These are phyloP conservation scores for Leucoma salicis DNA, from an alignment of 2,888 invertebrate genomes.

Conservation along the genomic window DNA sequence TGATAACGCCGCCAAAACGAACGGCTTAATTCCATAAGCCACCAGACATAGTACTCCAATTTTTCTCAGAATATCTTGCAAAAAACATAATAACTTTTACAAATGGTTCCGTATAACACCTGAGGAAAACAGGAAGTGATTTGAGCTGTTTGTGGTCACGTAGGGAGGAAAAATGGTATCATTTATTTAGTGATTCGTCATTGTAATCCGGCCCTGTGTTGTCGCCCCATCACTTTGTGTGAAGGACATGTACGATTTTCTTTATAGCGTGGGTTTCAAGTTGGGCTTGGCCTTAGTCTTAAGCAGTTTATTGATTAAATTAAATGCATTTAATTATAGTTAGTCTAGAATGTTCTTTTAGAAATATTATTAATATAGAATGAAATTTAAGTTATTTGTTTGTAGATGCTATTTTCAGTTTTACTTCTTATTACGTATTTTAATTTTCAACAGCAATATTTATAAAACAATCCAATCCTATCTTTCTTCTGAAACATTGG, in stretches of 20 bases:
- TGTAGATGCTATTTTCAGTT: too few relatives aligned
- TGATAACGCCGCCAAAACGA: conserved; percentile 13
- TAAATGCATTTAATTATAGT: too few relatives aligned
- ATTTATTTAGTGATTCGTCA: conserved; percentile 64
- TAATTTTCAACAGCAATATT: too few relatives aligned
- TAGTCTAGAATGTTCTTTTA: too few relatives aligned
- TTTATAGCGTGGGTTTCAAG: conserved; percentile 37
- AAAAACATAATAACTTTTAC: conserved; percentile 37
- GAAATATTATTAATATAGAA: too few relatives aligned
- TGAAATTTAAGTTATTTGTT: too few relatives aligned
- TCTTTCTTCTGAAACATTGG: too few relatives aligned
- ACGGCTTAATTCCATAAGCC: conserved; percentile 9
- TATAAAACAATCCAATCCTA: too few relatives aligned
- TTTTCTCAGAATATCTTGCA: conserved; percentile 23
- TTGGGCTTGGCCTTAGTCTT: conserved; percentile 14
- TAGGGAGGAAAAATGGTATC: conserved; percentile 51
- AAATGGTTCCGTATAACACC: conserved; percentile 52
- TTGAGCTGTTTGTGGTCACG: conserved; percentile 52
- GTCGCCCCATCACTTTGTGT: conserved; percentile 62
- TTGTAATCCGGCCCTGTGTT: conserved; percentile 61
- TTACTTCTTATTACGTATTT: too few relatives aligned
- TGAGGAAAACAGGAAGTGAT: conserved; percentile 47
- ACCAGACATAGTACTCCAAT: conserved; percentile 11
- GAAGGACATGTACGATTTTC: conserved; percentile 64
- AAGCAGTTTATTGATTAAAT: conserved; percentile 6